Conservation (phyloP, 2,888 invertebrate genomes). For the Myathropa florea region DNA sequence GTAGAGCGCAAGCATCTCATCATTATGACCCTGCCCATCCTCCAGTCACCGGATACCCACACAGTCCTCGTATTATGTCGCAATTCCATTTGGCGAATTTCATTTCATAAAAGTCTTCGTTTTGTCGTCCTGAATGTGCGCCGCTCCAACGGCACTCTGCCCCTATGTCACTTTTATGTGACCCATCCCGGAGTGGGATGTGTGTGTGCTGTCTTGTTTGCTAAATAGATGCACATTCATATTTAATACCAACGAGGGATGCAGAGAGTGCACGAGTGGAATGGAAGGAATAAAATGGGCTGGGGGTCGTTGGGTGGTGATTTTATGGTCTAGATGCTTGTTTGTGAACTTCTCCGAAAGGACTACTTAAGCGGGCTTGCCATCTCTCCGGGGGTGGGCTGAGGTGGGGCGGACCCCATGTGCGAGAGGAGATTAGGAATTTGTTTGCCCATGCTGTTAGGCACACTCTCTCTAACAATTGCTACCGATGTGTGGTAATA, state of each 20-base stretch:
- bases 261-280: not conserved
- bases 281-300: slow-evolving; percentile 48
- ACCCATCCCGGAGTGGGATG: not conserved
- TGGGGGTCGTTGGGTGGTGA: slow-evolving; percentile 32
- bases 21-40: slow-evolving; percentile 49
- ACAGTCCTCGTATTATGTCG: slow-evolving; percentile 48
- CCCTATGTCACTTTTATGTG: slow-evolving; percentile 41
- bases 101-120: slow-evolving; percentile 65
- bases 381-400: not conserved
- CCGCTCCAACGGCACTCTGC: no score
- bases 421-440: slow-evolving; percentile 53
- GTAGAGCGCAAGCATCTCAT: slow-evolving; percentile 51
- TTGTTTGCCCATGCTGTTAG: slow-evolving; percentile 62
- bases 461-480: slow-evolving; percentile 51
- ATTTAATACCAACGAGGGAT: slow-evolving; percentile 48
- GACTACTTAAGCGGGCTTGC: slow-evolving; percentile 62
- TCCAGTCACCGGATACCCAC: not conserved
- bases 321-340: slow-evolving; percentile 53
- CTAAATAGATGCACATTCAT: slow-evolving; percentile 71
- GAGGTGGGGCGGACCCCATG: slow-evolving; percentile 9
- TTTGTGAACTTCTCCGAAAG: slow-evolving; percentile 18
- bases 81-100: slow-evolving; percentile 67
- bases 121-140: slow-evolving; percentile 23
- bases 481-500: slow-evolving; percentile 22
- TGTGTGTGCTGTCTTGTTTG: slow-evolving; percentile 56